Conservation (phyloP, 2,888 invertebrate species). For the Andrena chrysosceles region DNA sequence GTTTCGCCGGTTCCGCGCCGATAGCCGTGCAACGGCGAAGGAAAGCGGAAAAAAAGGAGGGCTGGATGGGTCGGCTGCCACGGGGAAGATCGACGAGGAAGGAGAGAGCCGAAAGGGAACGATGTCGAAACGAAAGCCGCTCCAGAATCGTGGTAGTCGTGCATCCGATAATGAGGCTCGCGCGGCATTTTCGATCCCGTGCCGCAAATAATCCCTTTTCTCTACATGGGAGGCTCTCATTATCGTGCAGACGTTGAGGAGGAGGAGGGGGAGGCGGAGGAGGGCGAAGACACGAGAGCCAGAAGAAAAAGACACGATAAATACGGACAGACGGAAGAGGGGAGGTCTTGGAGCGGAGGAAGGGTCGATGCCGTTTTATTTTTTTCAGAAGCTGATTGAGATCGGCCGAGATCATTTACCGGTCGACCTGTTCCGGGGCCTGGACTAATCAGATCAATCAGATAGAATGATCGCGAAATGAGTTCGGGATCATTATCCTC, state of each 20-base stretch:
- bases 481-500: conserved; percentile 79
- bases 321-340: not conserved
- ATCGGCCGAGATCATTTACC: conserved; percentile 82
- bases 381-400: conserved; percentile 84
- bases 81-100: conserved; percentile 12
- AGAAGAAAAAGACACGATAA: conserved; percentile 54
- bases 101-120: conserved; percentile 39
- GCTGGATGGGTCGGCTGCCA: not conserved
- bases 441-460: conserved; percentile 84
- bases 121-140: conserved; percentile 72
- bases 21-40: conserved; percentile 50
- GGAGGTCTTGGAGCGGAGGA: conserved; percentile 6
- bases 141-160: conserved; percentile 78
- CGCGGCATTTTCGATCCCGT: conserved; percentile 73
- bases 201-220: conserved; percentile 76
- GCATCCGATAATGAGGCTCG: conserved; percentile 76
- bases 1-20: conserved; percentile 57
- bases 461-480: conserved; percentile 80
- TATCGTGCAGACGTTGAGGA: conserved; percentile 68
- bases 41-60: conserved; percentile 23
- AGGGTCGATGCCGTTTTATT: conserved; percentile 73
- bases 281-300: conserved; percentile 37
- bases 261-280: conserved; percentile 29
- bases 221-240: conserved; percentile 82
- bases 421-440: conserved; percentile 76